phyloP scores from a whole-genome alignment of 2,888 invertebrate species.

The Himalopsyche anomala region DNA sequence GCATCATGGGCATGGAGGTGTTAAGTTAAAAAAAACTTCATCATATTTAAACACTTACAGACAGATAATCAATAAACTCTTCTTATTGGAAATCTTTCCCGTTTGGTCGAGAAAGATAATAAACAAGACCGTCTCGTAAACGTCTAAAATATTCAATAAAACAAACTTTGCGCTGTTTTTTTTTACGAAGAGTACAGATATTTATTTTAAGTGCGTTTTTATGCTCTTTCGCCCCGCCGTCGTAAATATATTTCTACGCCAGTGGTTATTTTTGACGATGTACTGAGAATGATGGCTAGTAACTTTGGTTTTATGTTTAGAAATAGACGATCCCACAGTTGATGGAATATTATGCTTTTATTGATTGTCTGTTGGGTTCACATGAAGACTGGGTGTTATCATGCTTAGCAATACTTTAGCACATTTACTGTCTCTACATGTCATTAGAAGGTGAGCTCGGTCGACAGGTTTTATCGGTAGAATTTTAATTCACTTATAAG shows the following conservation, averaged over 20 bases:
- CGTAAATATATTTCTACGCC: background rate
- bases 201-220: slow-evolving; percentile 16
- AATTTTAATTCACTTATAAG: too few species aligned
- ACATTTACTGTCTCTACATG: too few species aligned
- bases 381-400: too few species aligned
- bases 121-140: background rate
- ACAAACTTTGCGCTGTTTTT: background rate
- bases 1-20: too few species aligned
- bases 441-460: too few species aligned
- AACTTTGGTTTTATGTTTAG: background rate
- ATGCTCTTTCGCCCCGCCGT: background rate
- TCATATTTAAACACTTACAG: too few species aligned
- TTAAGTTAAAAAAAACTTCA: too few species aligned
- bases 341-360: too few species aligned
- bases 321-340: background rate
- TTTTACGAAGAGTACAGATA: slow-evolving; percentile 6
- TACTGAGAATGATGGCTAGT: background rate
- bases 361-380: too few species aligned
- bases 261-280: background rate
- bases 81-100: background rate
- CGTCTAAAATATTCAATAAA: background rate
- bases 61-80: too few species aligned
- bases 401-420: too few species aligned
- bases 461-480: too few species aligned
- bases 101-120: background rate